Conservation (phyloP, 2,113 vertebrate species). For the Typhlomys cinereus region DNA sequence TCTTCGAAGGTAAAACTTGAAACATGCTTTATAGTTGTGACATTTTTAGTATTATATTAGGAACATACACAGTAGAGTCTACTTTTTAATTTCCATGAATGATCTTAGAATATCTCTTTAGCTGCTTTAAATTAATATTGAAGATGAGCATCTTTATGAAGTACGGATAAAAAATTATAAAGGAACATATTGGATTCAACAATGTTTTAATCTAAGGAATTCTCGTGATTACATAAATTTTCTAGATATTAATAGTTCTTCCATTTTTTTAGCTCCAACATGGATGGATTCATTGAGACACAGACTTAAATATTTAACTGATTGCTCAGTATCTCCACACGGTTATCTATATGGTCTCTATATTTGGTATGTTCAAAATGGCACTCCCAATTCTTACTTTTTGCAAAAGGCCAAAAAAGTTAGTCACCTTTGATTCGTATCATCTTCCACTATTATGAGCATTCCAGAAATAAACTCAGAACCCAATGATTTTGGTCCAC, state of each 20-base stretch:
- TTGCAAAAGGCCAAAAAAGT: neutral
- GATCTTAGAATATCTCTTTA: neutral
- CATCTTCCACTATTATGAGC: neutral
- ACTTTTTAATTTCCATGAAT: neutral
- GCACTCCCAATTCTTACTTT: neutral
- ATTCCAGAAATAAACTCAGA: conserved; percentile 1
- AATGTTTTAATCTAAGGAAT: neutral
- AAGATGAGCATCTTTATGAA: neutral
- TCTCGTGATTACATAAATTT: neutral
- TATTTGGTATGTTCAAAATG: conserved; percentile 8
- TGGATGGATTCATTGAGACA: neutral
- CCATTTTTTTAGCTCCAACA: neutral
- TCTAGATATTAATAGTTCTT: neutral
- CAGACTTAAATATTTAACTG: neutral
- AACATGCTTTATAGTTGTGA: neutral
- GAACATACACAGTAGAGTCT: neutral
- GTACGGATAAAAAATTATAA: neutral
- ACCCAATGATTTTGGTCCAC: neutral
- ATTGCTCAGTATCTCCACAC: neutral
- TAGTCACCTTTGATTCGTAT: neutral
- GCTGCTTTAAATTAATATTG: conserved; percentile 12
- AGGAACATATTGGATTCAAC: neutral
- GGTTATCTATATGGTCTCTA: conserved; percentile 8
- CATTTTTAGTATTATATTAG: neutral
- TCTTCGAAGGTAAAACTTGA: conserved; percentile 17